A percentile compares a stretch with the other conserved stretches of the same genome.
phyloP scores from a whole-genome alignment of 2,797 vertebrate genomes.

The Acipenser transmontanus region DNA sequence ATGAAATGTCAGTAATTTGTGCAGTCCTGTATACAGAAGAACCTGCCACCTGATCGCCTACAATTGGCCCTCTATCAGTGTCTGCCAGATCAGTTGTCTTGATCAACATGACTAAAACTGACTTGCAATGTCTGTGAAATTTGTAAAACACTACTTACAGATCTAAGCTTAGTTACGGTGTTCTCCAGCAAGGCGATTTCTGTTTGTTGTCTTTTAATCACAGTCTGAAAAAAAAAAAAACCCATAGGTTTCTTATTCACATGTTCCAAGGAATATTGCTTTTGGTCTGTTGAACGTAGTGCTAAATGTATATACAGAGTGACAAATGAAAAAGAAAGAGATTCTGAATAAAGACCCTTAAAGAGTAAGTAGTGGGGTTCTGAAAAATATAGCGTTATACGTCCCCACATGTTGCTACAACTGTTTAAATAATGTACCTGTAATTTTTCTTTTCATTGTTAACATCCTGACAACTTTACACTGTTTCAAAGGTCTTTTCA shows the following conservation, averaged over 20 bases:
- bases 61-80: background rate
- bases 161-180: slow-evolving; percentile 40
- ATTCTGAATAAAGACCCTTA: too few species aligned
- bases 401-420: too few species aligned
- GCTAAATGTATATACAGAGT: background rate
- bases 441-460: too few species aligned
- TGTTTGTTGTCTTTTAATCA: slow-evolving; percentile 46
- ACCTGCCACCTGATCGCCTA: too few species aligned
- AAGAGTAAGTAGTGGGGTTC: too few species aligned
- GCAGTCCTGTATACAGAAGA: background rate
- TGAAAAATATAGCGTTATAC: too few species aligned
- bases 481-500: too few species aligned
- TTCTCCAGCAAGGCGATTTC: slow-evolving; percentile 47
- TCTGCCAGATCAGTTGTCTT: too few species aligned
- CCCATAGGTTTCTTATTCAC: background rate
- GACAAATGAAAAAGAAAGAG: too few species aligned
- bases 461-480: too few species aligned
- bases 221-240: slow-evolving; percentile 40
- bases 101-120: background rate
- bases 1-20: background rate
- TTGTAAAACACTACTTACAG: slow-evolving; percentile 41
- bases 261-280: background rate
- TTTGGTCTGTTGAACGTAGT: background rate
- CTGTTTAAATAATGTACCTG: too few species aligned
- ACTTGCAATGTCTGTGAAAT: slow-evolving; percentile 7